Evolutionary conservation across 1,140 invertebrate species (phyloP), one percentile per base, ranked within the genome.

Genomic region (Trinorchestia longiramus): DNA sequence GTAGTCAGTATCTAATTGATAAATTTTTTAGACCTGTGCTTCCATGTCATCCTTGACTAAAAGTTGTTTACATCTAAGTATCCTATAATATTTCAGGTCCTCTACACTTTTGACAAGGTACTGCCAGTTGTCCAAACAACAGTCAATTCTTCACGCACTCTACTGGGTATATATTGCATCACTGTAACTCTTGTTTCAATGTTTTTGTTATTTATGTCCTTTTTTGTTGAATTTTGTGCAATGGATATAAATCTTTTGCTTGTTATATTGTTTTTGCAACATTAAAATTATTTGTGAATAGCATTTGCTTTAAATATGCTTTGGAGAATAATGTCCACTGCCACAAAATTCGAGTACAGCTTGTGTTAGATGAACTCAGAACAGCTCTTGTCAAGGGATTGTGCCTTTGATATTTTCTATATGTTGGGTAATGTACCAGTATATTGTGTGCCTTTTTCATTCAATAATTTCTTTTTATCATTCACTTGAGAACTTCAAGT

Each of bases 91-190:
- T 62, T 53, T 42, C 97, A 98, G 97, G 97, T 98, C 47, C 97
- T 99, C 3, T 97, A 98, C 97, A 98, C 97, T 43, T 98, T 98
- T 97, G 97, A 98, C 23, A 97, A 98, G 45, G 97, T 98, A 96
- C 96, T 98, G 43, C 98, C 98, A 97, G 97, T 98, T 47, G 98
- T 98, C 95, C 98, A 99, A 97, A 98, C 98, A n/a, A 98, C 98
- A 19, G 97, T 98, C 4, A 98, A 98, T 97, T 98, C 98, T 96
- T 98, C 97, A 96, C 97, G 97, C 77, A 98, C 98, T 17, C 97
- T 98, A 95, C 97, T 98, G 90, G 98, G 98, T 97, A 96, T 96
- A 96, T 95, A 45, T 94, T 53, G 36, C 23, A 28, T 92, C 41
- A 23, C 43, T 94, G 62, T 19, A 19, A 36, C 62, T 36, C 62